phyloP scores from a whole-genome alignment of 2,797 vertebrate species.

The Sebastes oblongus region DNA sequence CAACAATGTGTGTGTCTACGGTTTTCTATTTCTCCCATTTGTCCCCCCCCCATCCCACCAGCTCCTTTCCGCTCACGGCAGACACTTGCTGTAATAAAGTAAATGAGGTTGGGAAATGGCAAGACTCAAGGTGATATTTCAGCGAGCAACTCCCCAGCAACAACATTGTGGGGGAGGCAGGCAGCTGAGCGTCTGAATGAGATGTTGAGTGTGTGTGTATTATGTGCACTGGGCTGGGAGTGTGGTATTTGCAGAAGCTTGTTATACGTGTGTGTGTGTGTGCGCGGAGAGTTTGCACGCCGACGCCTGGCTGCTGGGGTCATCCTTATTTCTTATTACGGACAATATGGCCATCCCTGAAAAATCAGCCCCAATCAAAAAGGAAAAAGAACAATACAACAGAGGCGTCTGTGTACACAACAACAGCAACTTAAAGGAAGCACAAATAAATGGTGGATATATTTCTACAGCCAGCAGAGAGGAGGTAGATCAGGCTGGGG shows the following conservation, averaged over 20 bases:
- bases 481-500: neutral
- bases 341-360: neutral
- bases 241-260: conserved; percentile 5
- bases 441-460: neutral
- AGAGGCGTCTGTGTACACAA: conserved; percentile 3
- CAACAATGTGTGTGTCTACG: neutral
- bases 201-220: conserved; percentile 6
- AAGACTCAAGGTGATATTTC: conserved; percentile 77
- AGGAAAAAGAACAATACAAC: neutral
- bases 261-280: neutral
- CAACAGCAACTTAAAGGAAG: neutral
- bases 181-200: conserved; percentile 50
- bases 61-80: conserved; percentile 25
- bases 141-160: conserved; percentile 66
- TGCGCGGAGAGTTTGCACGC: neutral
- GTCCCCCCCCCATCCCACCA: too few relatives aligned
- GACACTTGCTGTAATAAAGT: conserved; percentile 76
- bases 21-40: neutral
- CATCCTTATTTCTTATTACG: neutral
- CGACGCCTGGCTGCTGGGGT: neutral
- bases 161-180: conserved; percentile 49
- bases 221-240: neutral
- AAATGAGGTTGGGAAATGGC: conserved; percentile 77
- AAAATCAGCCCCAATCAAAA: neutral
- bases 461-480: neutral